Base-by-base conservation (phyloP, 2,113 vertebrate species). In the Lampris incognitus region DNA sequence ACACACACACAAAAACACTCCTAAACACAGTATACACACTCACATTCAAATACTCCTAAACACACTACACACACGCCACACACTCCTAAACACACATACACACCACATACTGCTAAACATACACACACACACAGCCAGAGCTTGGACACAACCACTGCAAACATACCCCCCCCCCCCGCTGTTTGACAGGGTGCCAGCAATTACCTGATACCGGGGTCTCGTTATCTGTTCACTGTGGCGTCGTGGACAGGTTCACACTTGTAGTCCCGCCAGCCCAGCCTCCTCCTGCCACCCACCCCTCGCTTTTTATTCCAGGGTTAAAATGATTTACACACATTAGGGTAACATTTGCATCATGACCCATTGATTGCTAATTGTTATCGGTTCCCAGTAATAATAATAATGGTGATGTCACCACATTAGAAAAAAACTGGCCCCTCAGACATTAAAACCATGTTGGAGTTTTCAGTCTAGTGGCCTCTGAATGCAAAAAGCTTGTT, bases 171-270 rank as follows among this genome's bases (percentile, higher is more conserved):
- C 92, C 89, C 68, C 68, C 24, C 78, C 72, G 78, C 72, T 68
- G 58, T 90, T 87, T 91, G 88, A 92, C 84, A 85, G 74, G 65
- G 74, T 93, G 89, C 85, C 90, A 91, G 90, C 86, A 92, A 93
- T 93, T 89, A 92, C 87, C 89, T 92, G 91, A 93, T 92, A 93
- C 74, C 86, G 69, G 66, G 78, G 58, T 74, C 69, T 87, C 75
- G 82, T 92, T 91, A 88, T 91, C 88, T 91, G 74, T 68, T 42
- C 11, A 36, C 24, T 69, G 69, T 44, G 52, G 73, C 66, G 69
- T 72, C 63, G 69, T 86, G 74, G 84, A 78, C 92, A 92, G 82
- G 93, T 91, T 87, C 66, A 86, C 79, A 86, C 93, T 84, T 81
- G 92, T 65, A 67, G 68, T 64, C 66, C 71, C 74, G 78, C 74